These are phyloP conservation scores for Phyllostomus hastatus DNA, from an alignment of 2,113 vertebrate species.

Conservation along the genomic window DNA sequence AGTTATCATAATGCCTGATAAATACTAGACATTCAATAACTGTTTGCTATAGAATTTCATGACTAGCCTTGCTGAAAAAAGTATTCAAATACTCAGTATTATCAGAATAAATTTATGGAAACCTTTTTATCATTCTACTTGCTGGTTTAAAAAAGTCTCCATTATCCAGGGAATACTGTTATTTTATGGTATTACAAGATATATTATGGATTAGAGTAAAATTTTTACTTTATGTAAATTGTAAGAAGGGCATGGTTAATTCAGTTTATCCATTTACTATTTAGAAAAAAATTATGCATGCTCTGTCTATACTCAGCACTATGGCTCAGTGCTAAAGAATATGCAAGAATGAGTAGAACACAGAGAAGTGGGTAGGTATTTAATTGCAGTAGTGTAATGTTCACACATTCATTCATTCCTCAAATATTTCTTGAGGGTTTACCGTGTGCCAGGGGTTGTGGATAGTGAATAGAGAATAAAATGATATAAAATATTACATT, in stretches of 20 bases:
- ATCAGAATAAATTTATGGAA: neutral
- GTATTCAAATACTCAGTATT: neutral
- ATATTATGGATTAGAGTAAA: neutral
- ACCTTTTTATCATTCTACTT: neutral
- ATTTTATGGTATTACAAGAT: neutral
- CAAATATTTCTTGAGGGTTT: neutral
- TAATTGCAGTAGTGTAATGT: neutral
- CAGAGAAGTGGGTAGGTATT: neutral
- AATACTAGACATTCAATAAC: neutral
- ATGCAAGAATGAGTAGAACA: neutral
- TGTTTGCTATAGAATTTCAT: neutral
- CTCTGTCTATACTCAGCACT: neutral
- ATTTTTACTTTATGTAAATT: neutral
- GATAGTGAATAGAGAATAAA: neutral
- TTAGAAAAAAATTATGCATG: neutral
- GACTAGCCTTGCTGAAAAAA: neutral
- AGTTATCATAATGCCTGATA: neutral
- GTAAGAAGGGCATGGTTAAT: neutral
- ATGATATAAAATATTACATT: neutral
- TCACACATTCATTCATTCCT: neutral
- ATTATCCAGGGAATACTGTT: neutral
- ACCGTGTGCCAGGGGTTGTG: neutral
- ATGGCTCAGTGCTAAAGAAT: neutral
- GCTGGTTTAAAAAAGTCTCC: neutral
- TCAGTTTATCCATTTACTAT: neutral